Base-by-base conservation (phyloP, 1,140 invertebrate species). In the Myzus persicae region DNA sequence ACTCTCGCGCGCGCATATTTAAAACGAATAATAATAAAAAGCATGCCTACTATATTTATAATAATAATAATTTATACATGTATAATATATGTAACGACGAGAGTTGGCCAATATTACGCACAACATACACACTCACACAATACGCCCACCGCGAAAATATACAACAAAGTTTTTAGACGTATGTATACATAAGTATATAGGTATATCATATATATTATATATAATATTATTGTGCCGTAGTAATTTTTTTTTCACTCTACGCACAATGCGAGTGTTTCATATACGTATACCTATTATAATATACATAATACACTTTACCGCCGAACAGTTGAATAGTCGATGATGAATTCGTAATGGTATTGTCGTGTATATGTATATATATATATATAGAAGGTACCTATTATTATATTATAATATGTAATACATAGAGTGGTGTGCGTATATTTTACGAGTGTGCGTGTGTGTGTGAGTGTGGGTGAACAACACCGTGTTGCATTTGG, bases 91-190 rank as follows among this genome's bases (percentile, higher is more conserved):
- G 31, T 67, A 54, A 85, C n/a, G 76, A 38, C 38, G 46, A 85
- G 91, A 93, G 91, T 93, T 93, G 91, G 91, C 91, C 76, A 93
- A 85, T 84, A 76, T 76, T n/a, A 76, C 14, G 26, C 59, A 67
- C 59, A 31, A 31, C 1, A 26, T 59, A 31, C 31, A 92, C n/a
- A 38, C 76, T 14, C 22, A 9, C 31, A 51, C 46, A 38, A 88
- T 48, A 89, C 87, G 88, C 46, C 88, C 48, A 89, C 48, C 48
- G 36, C 46, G 48, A 38, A 89, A 36, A 89, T 38, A 88, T 51
- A 89, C 36, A 54, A 89, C 88, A 54, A 54, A 89, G 2, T 89
- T 54, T 22, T 46, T 51, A 54, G 11, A 54, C 46, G 46, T 76
- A 59, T n/a, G 3, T 18, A 18, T 76, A n/a, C 9, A 11, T 59